A percentile compares a stretch with the other conserved stretches of the same genome.
Evolutionary conservation across 2,888 invertebrate genomes (phyloP).

Genomic region (Leptopilina drosophilae): DNA sequence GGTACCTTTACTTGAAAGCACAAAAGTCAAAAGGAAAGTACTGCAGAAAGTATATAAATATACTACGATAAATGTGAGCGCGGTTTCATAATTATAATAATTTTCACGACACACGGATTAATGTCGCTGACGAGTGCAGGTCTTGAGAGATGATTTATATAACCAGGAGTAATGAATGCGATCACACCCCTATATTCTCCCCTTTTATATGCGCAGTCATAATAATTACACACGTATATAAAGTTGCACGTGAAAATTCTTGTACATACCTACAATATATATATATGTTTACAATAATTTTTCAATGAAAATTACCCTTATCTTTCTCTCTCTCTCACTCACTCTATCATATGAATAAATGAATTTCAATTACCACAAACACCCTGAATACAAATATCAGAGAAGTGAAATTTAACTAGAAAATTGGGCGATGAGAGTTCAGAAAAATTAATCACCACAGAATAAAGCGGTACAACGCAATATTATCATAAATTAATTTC

Average conservation of each 20-base stretch:
- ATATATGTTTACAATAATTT: background rate
- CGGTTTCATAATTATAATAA: constrained; percentile 36
- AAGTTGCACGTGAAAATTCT: background rate
- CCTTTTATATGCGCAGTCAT: background rate
- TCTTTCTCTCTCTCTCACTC: background rate
- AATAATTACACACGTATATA: background rate
- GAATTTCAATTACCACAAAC: constrained; percentile 14
- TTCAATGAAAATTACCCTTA: background rate
- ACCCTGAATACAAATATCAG: background rate
- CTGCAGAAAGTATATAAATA: background rate
- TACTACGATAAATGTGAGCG: constrained; percentile 17
- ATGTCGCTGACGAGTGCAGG: constrained; percentile 17
- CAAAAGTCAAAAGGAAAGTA: background rate
- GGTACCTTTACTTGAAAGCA: background rate
- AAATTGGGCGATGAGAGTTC: constrained; percentile 2
- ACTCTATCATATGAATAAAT: background rate
- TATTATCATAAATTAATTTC: constrained; percentile 25
- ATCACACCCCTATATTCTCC: background rate
- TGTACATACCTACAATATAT: background rate
- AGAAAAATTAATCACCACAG: constrained; percentile 1
- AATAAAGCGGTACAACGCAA: background rate
- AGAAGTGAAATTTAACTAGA: constrained; percentile 13
- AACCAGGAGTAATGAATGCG: background rate
- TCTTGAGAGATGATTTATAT: constrained; percentile 31
- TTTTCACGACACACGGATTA: constrained; percentile 22